Base-by-base conservation (phyloP, 2,797 vertebrate species). In the Manis javanica region DNA sequence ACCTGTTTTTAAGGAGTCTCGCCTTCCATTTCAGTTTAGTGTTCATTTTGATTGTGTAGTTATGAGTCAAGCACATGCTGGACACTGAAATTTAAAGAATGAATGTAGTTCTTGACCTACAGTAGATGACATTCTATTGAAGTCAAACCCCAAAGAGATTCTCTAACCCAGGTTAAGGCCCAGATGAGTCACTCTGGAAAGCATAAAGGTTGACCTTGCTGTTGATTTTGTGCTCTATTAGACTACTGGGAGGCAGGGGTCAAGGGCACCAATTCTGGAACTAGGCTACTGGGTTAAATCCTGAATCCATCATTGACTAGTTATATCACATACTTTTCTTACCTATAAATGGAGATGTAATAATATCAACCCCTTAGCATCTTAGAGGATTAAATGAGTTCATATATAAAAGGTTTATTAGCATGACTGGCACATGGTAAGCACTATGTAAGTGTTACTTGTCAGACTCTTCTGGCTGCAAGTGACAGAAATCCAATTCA, bases 1-100 rank as follows among this genome's bases (percentile, higher is more conserved):
- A 31, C 53, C 74, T 57, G 7, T 82, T 96, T 94, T 66, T 63
- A 88, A 90, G 77, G 63, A 81, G n/a, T 59, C 31, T 26, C 59
- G 46, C 15, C 75, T 93, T 93, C 59, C 1, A 1, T 72, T 91
- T 79, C 71, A 53, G 34, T 83, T 63, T 39, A n/a, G 7, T 14
- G 26, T 55, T 49, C 26, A 6, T 37, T 55, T 81, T 78, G 39
- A 89, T 29, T 39, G 2, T 24, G 18, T 26, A 34, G 7, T 34
- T 13, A 31, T 13, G 39, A 69, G 15, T 31, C 12, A 77, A 82
- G 34, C 23, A 16, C 23, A 2, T n/a, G 26, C n/a, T 19, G 42
- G 23, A 64, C 55, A 12, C 49, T 4, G 14, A 14, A 16, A 23
- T 78, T 55, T 53, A 79, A 79, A 57, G 34, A 66, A 87, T 72